Evolutionary conservation across 2,113 vertebrate species (phyloP).

Genomic region (Bos taurus): ARS-UCD2.0 NC_037347.1:68198501-68199000

Average conservation of each 20-base stretch:
- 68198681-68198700: not conserved
- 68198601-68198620: not conserved
- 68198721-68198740: not conserved
- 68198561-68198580: not conserved
- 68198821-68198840: not conserved
- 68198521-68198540: not conserved
- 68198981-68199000: not conserved
- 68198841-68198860: not conserved
- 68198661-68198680: not conserved
- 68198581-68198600: not conserved
- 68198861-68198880: not conserved
- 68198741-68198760: accelerated
- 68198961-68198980: not conserved
- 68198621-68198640: not conserved
- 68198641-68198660: not conserved
- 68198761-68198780: not conserved
- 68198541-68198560: not conserved
- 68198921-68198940: not conserved
- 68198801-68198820: not conserved
- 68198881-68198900: not conserved
- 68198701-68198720: not conserved
- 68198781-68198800: too few relatives aligned
- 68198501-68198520: not conserved
- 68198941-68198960: not conserved
- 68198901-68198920: not conserved